phyloP scores from a whole-genome alignment of 2,797 vertebrate genomes.

The Notamacropus eugenii region DNA sequence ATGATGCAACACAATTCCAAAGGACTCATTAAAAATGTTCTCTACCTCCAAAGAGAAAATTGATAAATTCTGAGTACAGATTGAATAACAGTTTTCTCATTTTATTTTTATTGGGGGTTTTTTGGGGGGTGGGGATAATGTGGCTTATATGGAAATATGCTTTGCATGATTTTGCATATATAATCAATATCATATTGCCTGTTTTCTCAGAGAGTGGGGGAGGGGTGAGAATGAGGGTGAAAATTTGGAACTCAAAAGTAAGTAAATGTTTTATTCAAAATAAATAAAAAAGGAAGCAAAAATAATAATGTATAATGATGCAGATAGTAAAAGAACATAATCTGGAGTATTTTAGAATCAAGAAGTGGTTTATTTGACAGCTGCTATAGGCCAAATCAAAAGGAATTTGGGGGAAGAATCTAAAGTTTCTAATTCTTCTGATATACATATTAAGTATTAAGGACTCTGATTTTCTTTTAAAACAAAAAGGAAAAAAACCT shows the following conservation, averaged over 20 bases:
- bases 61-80: background rate
- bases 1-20: too few relatives aligned
- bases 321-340: background rate
- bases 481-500: constrained; percentile 18
- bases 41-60: too few relatives aligned
- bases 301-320: background rate
- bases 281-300: background rate
- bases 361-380: background rate
- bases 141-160: background rate
- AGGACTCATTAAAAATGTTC: too few relatives aligned
- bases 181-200: background rate
- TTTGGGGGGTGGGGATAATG: background rate
- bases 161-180: background rate
- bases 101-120: background rate
- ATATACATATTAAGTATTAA: background rate
- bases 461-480: constrained; percentile 19
- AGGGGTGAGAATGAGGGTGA: background rate
- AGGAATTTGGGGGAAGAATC: constrained; percentile 32
- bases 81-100: background rate
- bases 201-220: background rate
- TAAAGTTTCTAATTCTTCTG: background rate
- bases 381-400: background rate
- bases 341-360: background rate
- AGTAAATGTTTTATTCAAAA: background rate
- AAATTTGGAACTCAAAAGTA: background rate